phyloP scores from a whole-genome alignment of 2,797 vertebrate species.

The Neosalanx taihuensis region DNA sequence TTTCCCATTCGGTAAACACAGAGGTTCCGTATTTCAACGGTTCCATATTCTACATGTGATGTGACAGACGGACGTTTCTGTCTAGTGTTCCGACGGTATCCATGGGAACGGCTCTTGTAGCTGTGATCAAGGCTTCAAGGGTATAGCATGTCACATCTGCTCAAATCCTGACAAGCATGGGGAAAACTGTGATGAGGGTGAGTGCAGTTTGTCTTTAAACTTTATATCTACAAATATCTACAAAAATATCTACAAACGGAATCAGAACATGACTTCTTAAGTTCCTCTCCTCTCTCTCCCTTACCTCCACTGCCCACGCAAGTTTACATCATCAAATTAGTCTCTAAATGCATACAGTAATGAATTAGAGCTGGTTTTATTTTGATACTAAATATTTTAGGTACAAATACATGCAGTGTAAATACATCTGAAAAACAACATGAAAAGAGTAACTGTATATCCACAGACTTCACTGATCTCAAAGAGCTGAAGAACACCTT shows the following conservation, averaged over 20 bases:
- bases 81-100: conserved; percentile 88
- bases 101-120: conserved; percentile 83
- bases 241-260: neutral
- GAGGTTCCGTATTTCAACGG: neutral
- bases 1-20: neutral
- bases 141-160: conserved; percentile 93
- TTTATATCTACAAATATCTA: no score
- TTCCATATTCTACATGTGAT: neutral
- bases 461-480: neutral
- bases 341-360: no score
- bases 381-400: neutral
- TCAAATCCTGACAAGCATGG: conserved; percentile 83
- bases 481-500: neutral
- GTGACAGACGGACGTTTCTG: neutral
- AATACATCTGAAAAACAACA: no score
- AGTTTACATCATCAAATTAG: no score
- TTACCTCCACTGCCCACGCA: neutral
- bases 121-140: conserved; percentile 81
- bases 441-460: neutral
- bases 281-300: neutral
- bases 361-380: neutral
- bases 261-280: no score
- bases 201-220: conserved; percentile 21
- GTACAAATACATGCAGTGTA: neutral
- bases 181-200: conserved; percentile 87